Evolutionary conservation across 2,797 vertebrate genomes (phyloP), one percentile per base, ranked within the genome.

Genomic region (Melanotaenia boesemani): DNA sequence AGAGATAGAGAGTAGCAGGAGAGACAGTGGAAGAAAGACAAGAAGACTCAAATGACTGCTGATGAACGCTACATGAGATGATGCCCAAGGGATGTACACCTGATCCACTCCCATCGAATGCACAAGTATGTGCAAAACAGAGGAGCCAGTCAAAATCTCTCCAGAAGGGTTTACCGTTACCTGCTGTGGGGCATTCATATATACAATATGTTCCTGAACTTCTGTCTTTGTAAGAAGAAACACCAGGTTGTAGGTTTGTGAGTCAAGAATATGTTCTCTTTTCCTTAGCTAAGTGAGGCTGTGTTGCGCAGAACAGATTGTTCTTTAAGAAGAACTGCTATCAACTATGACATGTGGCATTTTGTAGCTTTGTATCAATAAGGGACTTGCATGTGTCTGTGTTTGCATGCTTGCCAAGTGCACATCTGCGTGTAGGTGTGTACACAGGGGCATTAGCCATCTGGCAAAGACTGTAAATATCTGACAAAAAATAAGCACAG

Each of bases 41-140:
- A 48, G 26, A 34, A 56, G 69, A 75, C 61, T 48, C 56, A 75
- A 67, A 83, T 6, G 34, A 73, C 37, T 74, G 69, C 41, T 72
- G 74, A 77, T 89, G 80, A 76, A 63, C 63, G 77, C 83, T 76
- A 85, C 80, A 80, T 16, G 70, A 85, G 77, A 82, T 41, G 75
- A 75, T 58, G 73, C 78, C 73, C 50, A 24, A 37, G 5, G 86
- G 83, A 72, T 52, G 36, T 79, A 87, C 36, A 90, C 83, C 74
- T 82, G 74, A 91, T 88, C 85, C 72, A 66, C 82, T 82, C 62
- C 48, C 50, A 24, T 15, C 67, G 56, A 52, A 8, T 59, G 59
- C 61, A 54, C 22, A 37, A 72, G 67, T 37, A 67, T 68, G 65
- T 18, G 44, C 41, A 76, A 73, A 80, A 60, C 69, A 54, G 48